These are phyloP conservation scores for Hephaestus fuliginosus DNA, from an alignment of 2,797 vertebrate genomes.

Conservation along the genomic window DNA sequence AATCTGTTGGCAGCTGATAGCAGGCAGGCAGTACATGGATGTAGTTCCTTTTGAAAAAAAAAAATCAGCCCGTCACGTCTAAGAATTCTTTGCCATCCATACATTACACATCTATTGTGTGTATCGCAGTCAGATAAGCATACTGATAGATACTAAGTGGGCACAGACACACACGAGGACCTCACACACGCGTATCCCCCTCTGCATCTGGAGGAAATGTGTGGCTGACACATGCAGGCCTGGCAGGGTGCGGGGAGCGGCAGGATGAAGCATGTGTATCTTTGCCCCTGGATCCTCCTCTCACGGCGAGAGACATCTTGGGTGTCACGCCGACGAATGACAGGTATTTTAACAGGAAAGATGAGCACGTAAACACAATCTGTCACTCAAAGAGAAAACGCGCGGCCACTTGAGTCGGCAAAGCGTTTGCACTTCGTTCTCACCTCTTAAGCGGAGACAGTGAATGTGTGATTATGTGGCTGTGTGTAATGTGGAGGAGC, in stretches of 20 bases:
- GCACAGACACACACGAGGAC: conserved; percentile 37
- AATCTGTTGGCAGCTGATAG: not conserved
- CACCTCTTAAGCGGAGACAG: conserved; percentile 30
- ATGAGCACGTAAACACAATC: conserved; percentile 31
- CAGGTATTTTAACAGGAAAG: conserved; percentile 63
- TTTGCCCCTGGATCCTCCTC: conserved; percentile 57
- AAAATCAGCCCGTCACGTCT: not conserved
- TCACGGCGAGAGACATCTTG: conserved; percentile 54
- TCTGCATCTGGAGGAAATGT: conserved; percentile 82
- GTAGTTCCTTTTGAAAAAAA: not conserved
- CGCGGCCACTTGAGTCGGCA: conserved; percentile 30
- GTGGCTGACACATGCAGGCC: conserved; percentile 72
- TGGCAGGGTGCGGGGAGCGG: conserved; percentile 67
- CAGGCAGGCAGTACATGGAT: not conserved
- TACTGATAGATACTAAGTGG: conserved; percentile 37
- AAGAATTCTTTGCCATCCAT: not conserved
- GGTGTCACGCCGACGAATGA: conserved; percentile 66
- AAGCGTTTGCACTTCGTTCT: conserved; percentile 39
- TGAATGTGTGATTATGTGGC: conserved; percentile 1
- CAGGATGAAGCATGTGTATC: conserved; percentile 67
- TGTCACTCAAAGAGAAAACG: conserved; percentile 57
- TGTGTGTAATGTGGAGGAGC: conserved; percentile 21
- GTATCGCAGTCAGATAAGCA: conserved; percentile 21
- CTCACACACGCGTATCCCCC: conserved; percentile 53
- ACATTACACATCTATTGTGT: not conserved